Base-by-base conservation (phyloP, 1,140 invertebrate species). In the Pararge aegeria region DNA sequence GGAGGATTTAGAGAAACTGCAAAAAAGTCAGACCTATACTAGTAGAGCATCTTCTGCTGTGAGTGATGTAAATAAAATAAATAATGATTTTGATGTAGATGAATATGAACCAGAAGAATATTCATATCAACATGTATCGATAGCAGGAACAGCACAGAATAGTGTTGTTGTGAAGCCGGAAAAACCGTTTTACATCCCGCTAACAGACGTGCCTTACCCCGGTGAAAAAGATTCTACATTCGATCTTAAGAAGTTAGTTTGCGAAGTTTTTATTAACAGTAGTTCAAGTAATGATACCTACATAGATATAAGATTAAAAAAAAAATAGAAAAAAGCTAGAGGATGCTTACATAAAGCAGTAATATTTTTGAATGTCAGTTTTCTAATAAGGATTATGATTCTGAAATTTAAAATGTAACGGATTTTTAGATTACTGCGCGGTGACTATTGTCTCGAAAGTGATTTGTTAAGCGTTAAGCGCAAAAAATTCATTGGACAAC, bases 141-240 rank as follows among this genome's bases (percentile, higher is more conserved):
- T 73, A 4, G 19, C n/a, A 13, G 49, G 27, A 1, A 62, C 66
- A 15, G 40, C 46, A 3, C n/a, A n/a, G n/a, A n/a, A n/a, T n/a
- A 80, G 75, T 34, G 16, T 69, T 0, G 51, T 68, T 3, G 68
- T 69, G 4, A 78, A 75, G 27, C 69, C 75, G 2, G 72, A 79
- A 15, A 72, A 62, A 51, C 75, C 73, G 1, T 85, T 53, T 57
- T 86, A 82, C 16, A 54, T 89, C 57, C 64, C 82, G 10, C 55
- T 86, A 0, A 84, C 82, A 10, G 81, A 89, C 52, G 80, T 87
- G 0, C 73, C 68, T 1, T 85, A 87, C 55, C 78, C 80, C 9
- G 83, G 67, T 48, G 86, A 89, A 66, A 62, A 71, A 6, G 74
- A 79, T 64, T 89, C 86, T 9, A 78, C 61, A 21, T 84, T 69